Percentiles rank a stretch among this genome's conserved stretches.
Conservation (phyloP, 2,113 vertebrate species). For the Mormyrus lacerda region DNA sequence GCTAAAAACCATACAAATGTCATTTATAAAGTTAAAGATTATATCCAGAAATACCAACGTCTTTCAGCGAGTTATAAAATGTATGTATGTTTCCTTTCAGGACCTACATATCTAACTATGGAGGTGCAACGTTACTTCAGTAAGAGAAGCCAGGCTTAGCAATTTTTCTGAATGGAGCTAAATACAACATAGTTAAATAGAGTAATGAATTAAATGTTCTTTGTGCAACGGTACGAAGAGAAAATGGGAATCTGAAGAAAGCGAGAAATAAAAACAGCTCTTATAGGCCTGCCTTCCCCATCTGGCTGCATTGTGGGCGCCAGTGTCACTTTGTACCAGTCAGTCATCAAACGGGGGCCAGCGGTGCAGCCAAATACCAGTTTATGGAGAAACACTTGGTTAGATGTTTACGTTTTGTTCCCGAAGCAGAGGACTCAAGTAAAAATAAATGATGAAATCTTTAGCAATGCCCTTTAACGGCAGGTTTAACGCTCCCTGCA, state of each 20-base stretch:
- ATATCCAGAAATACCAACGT: constrained; percentile 6
- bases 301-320: background rate
- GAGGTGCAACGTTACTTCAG: too few relatives aligned
- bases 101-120: constrained; percentile 22
- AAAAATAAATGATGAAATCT: constrained; percentile 4
- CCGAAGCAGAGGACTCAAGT: background rate
- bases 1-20: constrained; percentile 7
- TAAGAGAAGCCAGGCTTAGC: constrained; percentile 7
- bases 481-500: background rate
- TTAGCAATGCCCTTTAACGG: background rate
- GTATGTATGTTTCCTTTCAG: constrained; percentile 37
- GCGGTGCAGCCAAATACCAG: background rate
- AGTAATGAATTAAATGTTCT: background rate
- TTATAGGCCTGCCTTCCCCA: background rate
- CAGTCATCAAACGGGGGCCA: background rate
- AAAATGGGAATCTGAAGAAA: background rate
- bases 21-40: constrained; percentile 34
- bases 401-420: background rate
- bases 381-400: background rate
- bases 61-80: constrained; percentile 26
- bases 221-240: background rate
- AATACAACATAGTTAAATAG: background rate
- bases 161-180: background rate
- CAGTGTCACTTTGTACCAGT: background rate
- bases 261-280: background rate